Evolutionary conservation across 1,140 invertebrate species (phyloP), one percentile per base, ranked within the genome.

Genomic region (Hormaphis cornu): DNA sequence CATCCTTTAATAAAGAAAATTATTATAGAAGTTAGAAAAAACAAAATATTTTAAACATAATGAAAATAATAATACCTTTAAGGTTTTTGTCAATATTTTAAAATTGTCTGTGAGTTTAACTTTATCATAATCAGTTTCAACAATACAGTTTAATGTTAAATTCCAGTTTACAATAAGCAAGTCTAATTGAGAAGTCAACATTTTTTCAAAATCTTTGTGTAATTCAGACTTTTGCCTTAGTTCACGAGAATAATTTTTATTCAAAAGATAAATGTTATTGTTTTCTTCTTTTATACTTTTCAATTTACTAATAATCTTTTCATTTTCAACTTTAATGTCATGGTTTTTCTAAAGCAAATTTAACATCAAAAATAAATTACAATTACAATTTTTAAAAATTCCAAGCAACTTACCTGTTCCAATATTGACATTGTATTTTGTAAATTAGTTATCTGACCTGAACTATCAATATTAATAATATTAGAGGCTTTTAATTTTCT

Each of bases 181-280:
- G 50, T 66, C 61, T 24, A 66, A 48, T 66, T 66, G 61, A 22
- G 42, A 48, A 30, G 18, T 16, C 20, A 66, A 35, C 9, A 26
- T 48, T 24, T 50, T 66, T 26, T 66, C 61, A 50, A 66, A 66
- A 10, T 66, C 61, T n/a, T 66, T 66, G 48, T 66, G 61, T 22
- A 66, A 48, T 16, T 66, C 61, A n/a, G 61, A 10, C 50, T 66
- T 66, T 66, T 66, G 61, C 50, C 61, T 66, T 9, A 66, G 50
- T 66, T 66, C 61, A 24, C 61, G 61, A 22, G 61, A 66, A 50
- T 66, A 66, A 66, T 66, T 66, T 37, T 50, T 48, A 16, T 66
- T 66, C 14, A 44, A 66, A 35, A 66, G 14, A 50, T 66, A 66
- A n/a, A 66, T n/a, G 16, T 20, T 48, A 35, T 66, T 44, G 6